Evolutionary conservation across 2,888 invertebrate genomes (phyloP).

Genomic region (Eupithecia dodoneata): DNA sequence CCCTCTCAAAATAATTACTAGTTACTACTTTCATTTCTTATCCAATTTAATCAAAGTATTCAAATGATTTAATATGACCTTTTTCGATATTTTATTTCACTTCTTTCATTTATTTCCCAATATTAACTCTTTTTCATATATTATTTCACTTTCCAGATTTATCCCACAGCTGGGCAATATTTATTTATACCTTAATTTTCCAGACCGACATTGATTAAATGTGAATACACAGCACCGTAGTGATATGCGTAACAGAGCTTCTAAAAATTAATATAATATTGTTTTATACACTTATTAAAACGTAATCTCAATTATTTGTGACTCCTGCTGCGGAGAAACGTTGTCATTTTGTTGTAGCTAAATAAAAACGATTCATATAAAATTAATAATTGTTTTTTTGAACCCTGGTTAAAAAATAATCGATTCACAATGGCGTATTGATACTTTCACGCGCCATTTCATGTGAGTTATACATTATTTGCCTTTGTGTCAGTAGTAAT

Average conservation of each 20-base stretch:
- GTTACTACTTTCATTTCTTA: too few relatives aligned
- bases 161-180: too few relatives aligned
- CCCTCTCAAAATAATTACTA: background rate
- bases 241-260: conserved; percentile 83
- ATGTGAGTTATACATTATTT: too few relatives aligned
- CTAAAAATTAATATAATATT: conserved; percentile 67
- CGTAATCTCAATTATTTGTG: conserved; percentile 66
- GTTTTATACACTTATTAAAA: conserved; percentile 77
- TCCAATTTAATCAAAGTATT: too few relatives aligned
- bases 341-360: conserved; percentile 80
- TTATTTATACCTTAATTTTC: conserved; percentile 42
- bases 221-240: conserved; percentile 82
- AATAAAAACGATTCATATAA: conserved; percentile 78
- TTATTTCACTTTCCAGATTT: too few relatives aligned
- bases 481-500: too few relatives aligned
- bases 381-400: conserved; percentile 29
- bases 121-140: too few relatives aligned
- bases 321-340: conserved; percentile 55
- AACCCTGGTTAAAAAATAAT: background rate
- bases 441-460: too few relatives aligned
- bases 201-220: conserved; percentile 71
- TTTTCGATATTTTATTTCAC: too few relatives aligned
- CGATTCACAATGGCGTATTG: background rate
- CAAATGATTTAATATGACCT: too few relatives aligned
- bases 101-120: too few relatives aligned